phyloP scores from a whole-genome alignment of 2,888 invertebrate species.

The Chymomyza fuscimana region DNA sequence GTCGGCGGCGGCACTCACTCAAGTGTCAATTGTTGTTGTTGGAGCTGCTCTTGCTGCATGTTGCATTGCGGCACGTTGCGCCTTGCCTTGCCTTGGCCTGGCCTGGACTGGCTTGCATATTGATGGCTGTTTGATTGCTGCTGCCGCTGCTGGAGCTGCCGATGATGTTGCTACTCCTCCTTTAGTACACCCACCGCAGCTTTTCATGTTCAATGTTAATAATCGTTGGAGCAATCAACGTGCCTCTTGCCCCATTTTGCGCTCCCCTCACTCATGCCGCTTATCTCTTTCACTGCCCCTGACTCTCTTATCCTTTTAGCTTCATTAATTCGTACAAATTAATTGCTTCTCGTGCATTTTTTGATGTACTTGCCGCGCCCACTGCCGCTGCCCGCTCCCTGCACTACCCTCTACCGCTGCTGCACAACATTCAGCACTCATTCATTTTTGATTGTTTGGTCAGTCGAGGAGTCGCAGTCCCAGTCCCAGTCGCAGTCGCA shows the following conservation, averaged over 20 bases:
- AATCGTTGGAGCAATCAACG: conserved; percentile 50
- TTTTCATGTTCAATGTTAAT: conserved; percentile 43
- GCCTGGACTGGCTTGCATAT: conserved; percentile 4
- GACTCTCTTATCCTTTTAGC: conserved; percentile 17
- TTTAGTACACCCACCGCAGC: conserved; percentile 3
- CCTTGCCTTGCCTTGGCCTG: not conserved
- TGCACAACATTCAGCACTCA: not conserved
- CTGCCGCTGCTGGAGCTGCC: conserved; percentile 1
- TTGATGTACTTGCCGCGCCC: conserved; percentile 46
- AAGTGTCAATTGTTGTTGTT: not conserved
- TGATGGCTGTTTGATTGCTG: conserved; percentile 5
- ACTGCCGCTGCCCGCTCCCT: conserved; percentile 29
- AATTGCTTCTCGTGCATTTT: conserved; percentile 63
- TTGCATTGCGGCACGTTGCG: not conserved
- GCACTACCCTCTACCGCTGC: not conserved
- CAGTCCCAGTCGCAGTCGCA: not conserved
- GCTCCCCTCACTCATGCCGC: not conserved
- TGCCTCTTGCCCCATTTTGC: conserved; percentile 16
- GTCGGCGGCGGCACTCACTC: conserved; percentile 21
- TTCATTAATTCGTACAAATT: conserved; percentile 68
- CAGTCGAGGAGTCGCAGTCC: not conserved
- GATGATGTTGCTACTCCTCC: conserved; percentile 19
- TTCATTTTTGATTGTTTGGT: conserved; percentile 12
- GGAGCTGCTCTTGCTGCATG: conserved; percentile 8
- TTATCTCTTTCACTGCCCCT: not conserved